Conservation (phyloP, 2,797 vertebrate genomes). For the Sternotherus odoratus region DNA sequence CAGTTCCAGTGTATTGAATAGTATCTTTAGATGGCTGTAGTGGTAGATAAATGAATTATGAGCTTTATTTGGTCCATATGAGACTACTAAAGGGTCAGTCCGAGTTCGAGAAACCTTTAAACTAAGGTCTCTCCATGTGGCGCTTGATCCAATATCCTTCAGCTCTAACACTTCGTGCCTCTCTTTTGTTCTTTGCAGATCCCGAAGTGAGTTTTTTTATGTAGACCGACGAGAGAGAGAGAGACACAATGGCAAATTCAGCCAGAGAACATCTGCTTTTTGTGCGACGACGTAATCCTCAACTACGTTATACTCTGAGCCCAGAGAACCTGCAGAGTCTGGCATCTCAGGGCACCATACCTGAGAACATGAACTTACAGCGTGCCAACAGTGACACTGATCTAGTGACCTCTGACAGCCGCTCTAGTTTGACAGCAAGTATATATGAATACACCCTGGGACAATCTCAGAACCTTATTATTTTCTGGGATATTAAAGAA, state of each 20-base stretch:
- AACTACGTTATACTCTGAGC: constrained; percentile 94
- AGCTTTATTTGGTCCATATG: background rate
- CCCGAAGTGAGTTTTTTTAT: constrained; percentile 65
- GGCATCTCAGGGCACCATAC: constrained; percentile 85
- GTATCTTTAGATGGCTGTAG: background rate
- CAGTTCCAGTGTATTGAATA: background rate
- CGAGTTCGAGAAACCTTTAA: background rate
- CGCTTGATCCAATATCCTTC: background rate
- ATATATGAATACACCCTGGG: constrained; percentile 93
- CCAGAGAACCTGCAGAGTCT: constrained; percentile 95
- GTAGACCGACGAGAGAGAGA: background rate
- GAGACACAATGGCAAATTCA: constrained; percentile 82
- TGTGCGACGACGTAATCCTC: constrained; percentile 91
- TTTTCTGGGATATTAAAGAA: constrained; percentile 99
- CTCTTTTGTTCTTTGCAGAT: constrained; percentile 55
- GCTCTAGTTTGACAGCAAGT: constrained; percentile 95
- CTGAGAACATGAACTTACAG: constrained; percentile 87
- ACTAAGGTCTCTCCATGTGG: background rate
- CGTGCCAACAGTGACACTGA: constrained; percentile 97
- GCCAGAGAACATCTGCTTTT: constrained; percentile 91
- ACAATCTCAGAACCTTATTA: constrained; percentile 94
- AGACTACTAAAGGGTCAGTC: background rate
- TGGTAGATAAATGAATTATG: background rate
- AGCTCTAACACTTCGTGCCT: background rate
- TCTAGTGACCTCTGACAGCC: constrained; percentile 93